phyloP scores from a whole-genome alignment of 2,888 invertebrate species.

The Erebia ligea region DNA sequence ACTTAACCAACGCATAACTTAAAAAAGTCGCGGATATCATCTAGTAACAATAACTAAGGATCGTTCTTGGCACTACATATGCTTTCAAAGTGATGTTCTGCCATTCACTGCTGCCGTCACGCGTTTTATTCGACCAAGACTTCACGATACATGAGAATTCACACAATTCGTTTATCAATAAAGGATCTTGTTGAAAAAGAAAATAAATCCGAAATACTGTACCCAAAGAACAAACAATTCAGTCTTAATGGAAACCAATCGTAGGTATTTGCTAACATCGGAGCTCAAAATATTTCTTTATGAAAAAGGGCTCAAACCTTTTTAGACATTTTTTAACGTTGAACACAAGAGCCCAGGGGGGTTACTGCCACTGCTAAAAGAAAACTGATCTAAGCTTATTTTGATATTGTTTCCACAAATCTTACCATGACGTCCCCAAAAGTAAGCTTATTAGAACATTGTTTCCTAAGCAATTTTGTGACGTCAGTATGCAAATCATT shows the following conservation, averaged over 20 bases:
- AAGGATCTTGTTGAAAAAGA: slow-evolving; percentile 7
- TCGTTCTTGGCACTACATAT: neutral
- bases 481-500: too few relatives aligned
- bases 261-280: slow-evolving; percentile 8
- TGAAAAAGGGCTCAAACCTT: neutral
- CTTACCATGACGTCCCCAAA: too few relatives aligned
- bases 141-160: neutral
- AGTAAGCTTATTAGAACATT: too few relatives aligned
- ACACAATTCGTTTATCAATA: slow-evolving; percentile 3
- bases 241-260: neutral
- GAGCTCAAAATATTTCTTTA: neutral
- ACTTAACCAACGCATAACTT: too few relatives aligned
- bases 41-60: too few relatives aligned
- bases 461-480: too few relatives aligned
- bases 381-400: too few relatives aligned
- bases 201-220: slow-evolving; percentile 11
- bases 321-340: neutral
- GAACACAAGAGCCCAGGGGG: too few relatives aligned
- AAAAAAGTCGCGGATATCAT: too few relatives aligned
- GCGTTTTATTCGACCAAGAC: neutral
- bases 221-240: slow-evolving; percentile 3
- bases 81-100: neutral
- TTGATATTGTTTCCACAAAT: too few relatives aligned
- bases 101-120: neutral
- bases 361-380: too few relatives aligned